Evolutionary conservation across 2,888 invertebrate genomes (phyloP).

Genomic region (Gari tellinella): DNA sequence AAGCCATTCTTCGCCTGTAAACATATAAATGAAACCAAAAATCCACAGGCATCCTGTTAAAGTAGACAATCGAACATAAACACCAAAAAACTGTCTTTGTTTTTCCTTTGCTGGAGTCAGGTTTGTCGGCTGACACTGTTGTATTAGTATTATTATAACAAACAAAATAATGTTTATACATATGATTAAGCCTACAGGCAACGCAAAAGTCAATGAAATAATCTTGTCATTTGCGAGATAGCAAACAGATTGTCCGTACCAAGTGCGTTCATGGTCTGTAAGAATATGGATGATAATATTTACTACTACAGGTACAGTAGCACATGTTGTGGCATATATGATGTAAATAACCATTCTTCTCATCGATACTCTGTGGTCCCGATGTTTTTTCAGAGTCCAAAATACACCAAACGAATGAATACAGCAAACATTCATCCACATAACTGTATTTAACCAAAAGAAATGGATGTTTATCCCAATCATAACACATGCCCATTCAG

Average conservation of each 20-base stretch:
- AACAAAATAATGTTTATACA: slow-evolving; percentile 31
- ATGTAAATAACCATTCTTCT: slow-evolving; percentile 19
- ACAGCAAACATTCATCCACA: slow-evolving; percentile 62
- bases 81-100: slow-evolving; percentile 32
- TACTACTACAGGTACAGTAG: slow-evolving; percentile 22
- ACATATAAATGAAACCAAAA: slow-evolving; percentile 35
- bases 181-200: slow-evolving; percentile 31
- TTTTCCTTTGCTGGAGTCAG: slow-evolving; percentile 11
- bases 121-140: slow-evolving; percentile 21
- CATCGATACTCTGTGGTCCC: neutral
- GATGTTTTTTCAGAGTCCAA: neutral
- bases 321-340: slow-evolving; percentile 14
- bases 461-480: slow-evolving; percentile 61
- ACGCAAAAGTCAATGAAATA: slow-evolving; percentile 36
- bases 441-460: slow-evolving; percentile 64
- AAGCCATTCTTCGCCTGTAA: slow-evolving; percentile 14
- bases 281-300: neutral
- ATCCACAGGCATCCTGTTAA: slow-evolving; percentile 51
- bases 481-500: slow-evolving; percentile 20
- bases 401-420: slow-evolving; percentile 65
- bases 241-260: slow-evolving; percentile 41
- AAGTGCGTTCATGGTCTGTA: slow-evolving; percentile 15
- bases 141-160: slow-evolving; percentile 22
- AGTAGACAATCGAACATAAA: slow-evolving; percentile 44
- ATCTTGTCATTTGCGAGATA: slow-evolving; percentile 34